Evolutionary conservation across 2,888 invertebrate genomes (phyloP), one percentile per base, ranked within the genome.

Genomic region (Leptopilina syphax): DNA sequence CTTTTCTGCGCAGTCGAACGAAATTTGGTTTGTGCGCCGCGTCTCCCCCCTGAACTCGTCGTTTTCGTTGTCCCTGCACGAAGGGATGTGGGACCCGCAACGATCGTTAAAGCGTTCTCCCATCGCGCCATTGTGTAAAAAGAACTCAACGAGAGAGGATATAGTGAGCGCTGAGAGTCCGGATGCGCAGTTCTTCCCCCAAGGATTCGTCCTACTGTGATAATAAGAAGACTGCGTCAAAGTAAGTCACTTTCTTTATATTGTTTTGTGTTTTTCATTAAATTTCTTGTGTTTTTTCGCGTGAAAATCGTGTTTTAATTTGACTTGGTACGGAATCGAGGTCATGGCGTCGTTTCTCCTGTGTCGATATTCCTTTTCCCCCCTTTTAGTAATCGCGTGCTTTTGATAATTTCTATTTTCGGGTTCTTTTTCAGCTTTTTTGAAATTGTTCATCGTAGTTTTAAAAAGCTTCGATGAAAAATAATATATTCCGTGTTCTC

Each of bases 181-280:
- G 86, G 88, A 89, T 88, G 88, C 89, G 90, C 90, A 91, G 91
- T 91, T 89, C 89, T 90, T 88, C 86, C 82, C 82, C 80, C 82
- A 86, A 88, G 87, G 86, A 89, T 88, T 89, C 89, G 87, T 89
- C 90, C 89, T 90, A 88, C 87, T 91, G 91, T 92, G 91, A 92
- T 92, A 92, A 88, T 89, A 80, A 82, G 89, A 86, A 91, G 89
- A 89, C 88, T 91, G 91, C 91, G 91, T 91, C 90, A 91, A 91
- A 90, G 92, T 92, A 87, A 90, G 91, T 89, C 85, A 60, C 24
- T 67, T 68, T 8, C 1, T 10, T 1, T 5, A 10, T 4, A 44
- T 3, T 18, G 34, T 57, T 12, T 41, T 18, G 6, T 8, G 10
- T n/a, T 66, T 77, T 65, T 50, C 3, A 5, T 7, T 0, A 10